phyloP scores from a whole-genome alignment of 2,113 vertebrate species.

The Centropus bengalensis region DNA sequence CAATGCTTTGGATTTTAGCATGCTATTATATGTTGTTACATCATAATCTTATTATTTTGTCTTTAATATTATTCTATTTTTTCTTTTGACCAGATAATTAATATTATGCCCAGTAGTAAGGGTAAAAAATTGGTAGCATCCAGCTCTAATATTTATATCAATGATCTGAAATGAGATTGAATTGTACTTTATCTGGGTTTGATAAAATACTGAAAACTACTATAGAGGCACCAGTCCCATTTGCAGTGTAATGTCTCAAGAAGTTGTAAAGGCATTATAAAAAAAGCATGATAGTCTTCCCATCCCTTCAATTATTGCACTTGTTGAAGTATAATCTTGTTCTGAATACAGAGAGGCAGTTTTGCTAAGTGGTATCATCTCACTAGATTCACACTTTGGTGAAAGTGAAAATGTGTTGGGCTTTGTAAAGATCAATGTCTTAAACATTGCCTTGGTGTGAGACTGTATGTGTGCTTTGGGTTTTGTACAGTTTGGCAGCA shows the following conservation, averaged over 20 bases:
- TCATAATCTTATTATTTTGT: conserved; percentile 14
- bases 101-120: not conserved
- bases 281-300: not conserved
- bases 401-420: not conserved
- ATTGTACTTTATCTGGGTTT: not conserved
- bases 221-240: not conserved
- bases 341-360: not conserved
- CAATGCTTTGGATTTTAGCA: not conserved
- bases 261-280: not conserved
- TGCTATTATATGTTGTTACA: not conserved
- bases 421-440: too few species aligned
- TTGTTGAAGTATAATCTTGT: not conserved
- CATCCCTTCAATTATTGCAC: not conserved
- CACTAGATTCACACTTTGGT: not conserved
- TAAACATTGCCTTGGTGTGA: too few species aligned
- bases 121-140: not conserved
- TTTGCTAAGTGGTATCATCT: not conserved
- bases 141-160: not conserved
- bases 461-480: too few species aligned
- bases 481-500: too few species aligned
- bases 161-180: not conserved
- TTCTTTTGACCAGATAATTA: conserved; percentile 15
- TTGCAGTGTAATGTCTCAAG: not conserved
- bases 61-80: not conserved
- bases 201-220: not conserved